These are phyloP conservation scores for Zaprionus gabonicus DNA, from an alignment of 1,140 invertebrate genomes.

Conservation along the genomic window DNA sequence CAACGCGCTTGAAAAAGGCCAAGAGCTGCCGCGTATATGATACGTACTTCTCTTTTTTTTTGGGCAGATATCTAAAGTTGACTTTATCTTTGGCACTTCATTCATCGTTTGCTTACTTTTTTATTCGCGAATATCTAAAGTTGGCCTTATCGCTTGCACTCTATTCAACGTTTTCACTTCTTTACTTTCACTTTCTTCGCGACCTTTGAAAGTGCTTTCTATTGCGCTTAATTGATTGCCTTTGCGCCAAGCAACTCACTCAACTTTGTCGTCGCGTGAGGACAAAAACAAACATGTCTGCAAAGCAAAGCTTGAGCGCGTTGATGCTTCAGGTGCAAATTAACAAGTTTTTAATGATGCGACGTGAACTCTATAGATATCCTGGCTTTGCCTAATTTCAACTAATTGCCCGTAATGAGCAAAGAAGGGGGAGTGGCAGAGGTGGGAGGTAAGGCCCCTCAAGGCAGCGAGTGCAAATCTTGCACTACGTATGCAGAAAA, in stretches of 20 bases:
- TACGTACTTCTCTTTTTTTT: neutral
- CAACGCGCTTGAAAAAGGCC: slow-evolving; percentile 34
- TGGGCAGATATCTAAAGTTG: slow-evolving; percentile 25
- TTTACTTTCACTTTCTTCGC: neutral
- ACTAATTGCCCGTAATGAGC: slow-evolving; percentile 13
- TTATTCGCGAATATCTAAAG: slow-evolving; percentile 1
- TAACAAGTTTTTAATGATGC: neutral
- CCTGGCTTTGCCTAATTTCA: neutral
- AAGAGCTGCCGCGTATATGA: neutral
- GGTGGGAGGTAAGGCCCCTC: neutral
- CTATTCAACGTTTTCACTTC: neutral
- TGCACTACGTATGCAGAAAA: slow-evolving; percentile 24
- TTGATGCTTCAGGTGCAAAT: slow-evolving; percentile 1
- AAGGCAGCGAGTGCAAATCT: slow-evolving; percentile 4
- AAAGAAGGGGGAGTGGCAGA: neutral
- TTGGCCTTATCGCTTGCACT: neutral
- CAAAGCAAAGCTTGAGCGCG: neutral
- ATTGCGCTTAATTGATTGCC: neutral
- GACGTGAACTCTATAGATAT: neutral
- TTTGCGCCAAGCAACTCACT: neutral
- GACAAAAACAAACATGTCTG: slow-evolving; percentile 27
- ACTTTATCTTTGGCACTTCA: neutral
- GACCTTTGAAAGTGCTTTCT: neutral
- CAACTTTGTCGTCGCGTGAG: neutral
- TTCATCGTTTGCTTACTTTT: neutral